A percentile compares a stretch with the other conserved stretches of the same genome.
These are phyloP conservation scores for Podarcis muralis DNA, from an alignment of 2,113 vertebrate species.

Conservation along the genomic window DNA sequence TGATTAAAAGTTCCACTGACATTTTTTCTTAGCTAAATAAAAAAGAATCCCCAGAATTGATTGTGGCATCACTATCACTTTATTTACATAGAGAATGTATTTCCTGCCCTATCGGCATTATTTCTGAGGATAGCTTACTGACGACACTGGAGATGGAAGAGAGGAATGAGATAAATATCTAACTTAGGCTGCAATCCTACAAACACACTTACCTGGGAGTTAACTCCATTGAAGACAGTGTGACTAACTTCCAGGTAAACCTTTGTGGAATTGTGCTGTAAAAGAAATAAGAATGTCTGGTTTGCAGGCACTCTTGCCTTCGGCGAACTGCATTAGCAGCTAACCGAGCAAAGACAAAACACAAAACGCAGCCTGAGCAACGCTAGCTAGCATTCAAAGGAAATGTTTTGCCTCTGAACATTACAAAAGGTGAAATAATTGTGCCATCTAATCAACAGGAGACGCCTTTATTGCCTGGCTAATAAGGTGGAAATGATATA, in stretches of 20 bases:
- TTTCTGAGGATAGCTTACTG: neutral
- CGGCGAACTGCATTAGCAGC: rapidly evolving
- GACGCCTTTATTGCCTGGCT: neutral
- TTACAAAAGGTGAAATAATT: slow-evolving; percentile 1
- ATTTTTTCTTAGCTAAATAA: neutral
- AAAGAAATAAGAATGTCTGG: rapidly evolving
- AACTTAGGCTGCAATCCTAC: rapidly evolving
- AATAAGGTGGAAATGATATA: slow-evolving; percentile 12
- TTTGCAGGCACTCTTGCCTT: rapidly evolving
- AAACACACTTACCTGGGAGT: rapidly evolving
- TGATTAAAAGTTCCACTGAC: neutral
- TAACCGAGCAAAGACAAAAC: rapidly evolving
- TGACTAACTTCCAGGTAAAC: rapidly evolving
- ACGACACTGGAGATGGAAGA: neutral
- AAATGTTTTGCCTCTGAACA: neutral
- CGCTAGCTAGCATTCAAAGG: neutral
- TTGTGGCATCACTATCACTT: neutral
- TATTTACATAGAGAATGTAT: neutral
- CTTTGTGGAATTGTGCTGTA: rapidly evolving
- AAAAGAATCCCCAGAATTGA: neutral
- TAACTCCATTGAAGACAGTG: neutral
- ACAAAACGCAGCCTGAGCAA: neutral
- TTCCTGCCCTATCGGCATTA: neutral
- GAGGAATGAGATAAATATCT: rapidly evolving
- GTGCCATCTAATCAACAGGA: neutral